These are phyloP conservation scores for Tenebrio molitor DNA, from an alignment of 1,140 invertebrate genomes.

Conservation along the genomic window DNA sequence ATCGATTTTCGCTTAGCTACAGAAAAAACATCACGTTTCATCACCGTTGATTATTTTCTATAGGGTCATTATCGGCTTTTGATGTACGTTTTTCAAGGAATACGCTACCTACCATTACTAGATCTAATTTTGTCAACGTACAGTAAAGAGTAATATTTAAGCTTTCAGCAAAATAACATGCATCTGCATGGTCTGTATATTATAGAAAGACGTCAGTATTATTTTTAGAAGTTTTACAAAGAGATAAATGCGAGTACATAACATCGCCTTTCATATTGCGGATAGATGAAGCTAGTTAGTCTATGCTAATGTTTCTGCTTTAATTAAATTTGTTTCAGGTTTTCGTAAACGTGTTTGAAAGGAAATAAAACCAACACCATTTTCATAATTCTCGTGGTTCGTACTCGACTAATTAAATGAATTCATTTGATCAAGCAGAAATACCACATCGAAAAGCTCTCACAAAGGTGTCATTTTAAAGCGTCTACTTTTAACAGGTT, in stretches of 20 bases:
- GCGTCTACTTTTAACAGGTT: not conserved
- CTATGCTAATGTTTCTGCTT: not conserved
- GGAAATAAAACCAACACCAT: not conserved
- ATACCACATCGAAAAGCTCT: not conserved
- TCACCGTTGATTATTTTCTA: constrained; percentile 25
- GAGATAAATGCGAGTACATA: no score
- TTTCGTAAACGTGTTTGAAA: not conserved
- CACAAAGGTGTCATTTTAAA: not conserved
- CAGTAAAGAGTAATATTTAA: no score
- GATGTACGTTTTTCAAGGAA: constrained; percentile 7
- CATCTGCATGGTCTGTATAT: no score
- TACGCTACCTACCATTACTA: no score
- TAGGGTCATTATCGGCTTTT: constrained; percentile 16
- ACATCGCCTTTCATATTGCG: no score
- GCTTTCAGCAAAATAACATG: no score
- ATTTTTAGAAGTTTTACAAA: no score
- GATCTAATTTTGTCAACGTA: no score
- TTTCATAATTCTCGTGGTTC: not conserved
- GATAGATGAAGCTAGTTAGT: not conserved
- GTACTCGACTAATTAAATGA: not conserved
- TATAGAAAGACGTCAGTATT: no score
- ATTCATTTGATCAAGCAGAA: not conserved
- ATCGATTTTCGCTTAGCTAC: constrained; percentile 26
- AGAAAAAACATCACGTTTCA: constrained; percentile 39
- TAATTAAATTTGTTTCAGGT: constrained; percentile 10